Evolutionary conservation across 2,888 invertebrate species (phyloP).

Genomic region (Pseudococcus longispinus): DNA sequence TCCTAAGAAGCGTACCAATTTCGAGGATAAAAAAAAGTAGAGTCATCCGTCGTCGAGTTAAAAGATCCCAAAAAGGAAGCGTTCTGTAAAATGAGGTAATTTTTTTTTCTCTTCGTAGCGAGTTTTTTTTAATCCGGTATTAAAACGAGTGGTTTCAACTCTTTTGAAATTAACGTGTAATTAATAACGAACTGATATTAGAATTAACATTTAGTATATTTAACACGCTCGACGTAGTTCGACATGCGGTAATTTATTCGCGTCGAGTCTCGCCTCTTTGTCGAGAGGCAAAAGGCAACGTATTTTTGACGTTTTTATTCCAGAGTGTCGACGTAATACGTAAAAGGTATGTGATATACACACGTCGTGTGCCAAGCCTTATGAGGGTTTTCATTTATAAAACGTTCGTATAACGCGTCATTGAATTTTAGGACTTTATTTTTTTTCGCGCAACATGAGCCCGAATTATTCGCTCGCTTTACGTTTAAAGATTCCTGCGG

Average conservation of each 20-base stretch:
- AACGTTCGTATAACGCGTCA: neutral
- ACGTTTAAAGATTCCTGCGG: neutral
- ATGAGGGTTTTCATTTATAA: neutral
- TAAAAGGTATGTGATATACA: neutral
- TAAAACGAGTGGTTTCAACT: neutral
- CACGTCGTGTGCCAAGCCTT: neutral
- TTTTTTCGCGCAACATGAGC: neutral
- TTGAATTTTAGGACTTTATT: slow-evolving; percentile 5
- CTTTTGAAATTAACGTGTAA: slow-evolving; percentile 14
- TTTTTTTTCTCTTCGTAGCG: neutral
- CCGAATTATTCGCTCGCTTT: neutral
- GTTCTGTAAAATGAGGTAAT: neutral
- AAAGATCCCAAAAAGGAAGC: neutral
- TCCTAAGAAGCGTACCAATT: neutral
- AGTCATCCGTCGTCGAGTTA: neutral
- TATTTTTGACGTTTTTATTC: slow-evolving; percentile 13
- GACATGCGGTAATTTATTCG: slow-evolving; percentile 1
- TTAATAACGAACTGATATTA: slow-evolving; percentile 16
- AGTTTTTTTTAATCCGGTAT: neutral
- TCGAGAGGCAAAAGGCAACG: neutral
- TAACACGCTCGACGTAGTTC: neutral
- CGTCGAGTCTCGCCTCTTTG: neutral
- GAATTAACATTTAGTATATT: slow-evolving; percentile 18
- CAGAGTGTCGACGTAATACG: neutral
- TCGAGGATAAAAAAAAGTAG: neutral